phyloP scores from a whole-genome alignment of 1,140 invertebrate species.

The Drosophila pachea region DNA sequence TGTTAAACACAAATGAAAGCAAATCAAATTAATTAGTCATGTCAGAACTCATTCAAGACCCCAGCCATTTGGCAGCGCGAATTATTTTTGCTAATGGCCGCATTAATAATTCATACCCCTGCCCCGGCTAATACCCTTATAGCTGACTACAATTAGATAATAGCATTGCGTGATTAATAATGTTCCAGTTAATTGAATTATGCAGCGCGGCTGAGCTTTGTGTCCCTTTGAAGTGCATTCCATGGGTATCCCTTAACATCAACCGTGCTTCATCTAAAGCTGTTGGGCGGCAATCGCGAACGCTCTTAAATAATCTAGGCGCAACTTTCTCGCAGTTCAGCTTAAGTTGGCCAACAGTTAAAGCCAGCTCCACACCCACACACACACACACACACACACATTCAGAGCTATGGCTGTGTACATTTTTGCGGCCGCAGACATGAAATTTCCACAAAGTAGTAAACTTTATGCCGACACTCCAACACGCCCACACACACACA shows the following conservation, averaged over 20 bases:
- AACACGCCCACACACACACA: slow-evolving; percentile 15
- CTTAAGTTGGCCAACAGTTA: slow-evolving; percentile 65
- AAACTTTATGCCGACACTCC: slow-evolving; percentile 70
- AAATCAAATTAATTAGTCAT: slow-evolving; percentile 35
- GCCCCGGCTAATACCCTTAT: slow-evolving; percentile 14
- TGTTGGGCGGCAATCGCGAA: slow-evolving; percentile 37
- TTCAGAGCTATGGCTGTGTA: slow-evolving; percentile 21
- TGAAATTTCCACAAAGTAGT: slow-evolving; percentile 73
- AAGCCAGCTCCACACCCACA: slow-evolving; percentile 25
- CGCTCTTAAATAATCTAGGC: slow-evolving; percentile 48
- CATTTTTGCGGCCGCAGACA: slow-evolving; percentile 72
- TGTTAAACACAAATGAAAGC: slow-evolving; percentile 6
- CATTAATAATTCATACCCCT: slow-evolving; percentile 27
- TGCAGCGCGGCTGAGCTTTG: background rate
- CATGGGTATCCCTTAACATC: too few relatives aligned
- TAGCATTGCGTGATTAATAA: slow-evolving; percentile 12
- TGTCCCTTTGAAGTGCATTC: too few relatives aligned
- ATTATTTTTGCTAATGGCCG: slow-evolving; percentile 18
- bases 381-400: too few relatives aligned
- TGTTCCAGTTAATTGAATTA: slow-evolving; percentile 2
- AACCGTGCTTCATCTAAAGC: too few relatives aligned
- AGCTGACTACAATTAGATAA: slow-evolving; percentile 4
- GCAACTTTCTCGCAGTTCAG: slow-evolving; percentile 28
- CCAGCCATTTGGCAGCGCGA: background rate
- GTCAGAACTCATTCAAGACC: slow-evolving; percentile 8